phyloP scores from a whole-genome alignment of 2,797 vertebrate genomes.

The Anguilla marmorata region DNA sequence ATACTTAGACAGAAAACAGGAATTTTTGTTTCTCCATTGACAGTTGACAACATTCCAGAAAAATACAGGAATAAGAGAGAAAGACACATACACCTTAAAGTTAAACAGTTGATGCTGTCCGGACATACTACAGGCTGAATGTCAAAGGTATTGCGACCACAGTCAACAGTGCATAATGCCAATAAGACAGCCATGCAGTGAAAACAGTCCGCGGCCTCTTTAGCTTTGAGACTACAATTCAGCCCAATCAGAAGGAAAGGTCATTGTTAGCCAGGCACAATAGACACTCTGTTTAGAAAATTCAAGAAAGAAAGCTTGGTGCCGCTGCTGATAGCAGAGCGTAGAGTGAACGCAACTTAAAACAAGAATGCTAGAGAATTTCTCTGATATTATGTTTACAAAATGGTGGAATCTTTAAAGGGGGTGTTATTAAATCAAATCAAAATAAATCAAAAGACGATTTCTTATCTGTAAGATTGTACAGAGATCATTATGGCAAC shows the following conservation, averaged over 20 bases:
- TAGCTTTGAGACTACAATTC: constrained; percentile 66
- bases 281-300: constrained; percentile 77
- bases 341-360: constrained; percentile 6
- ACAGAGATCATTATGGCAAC: not conserved
- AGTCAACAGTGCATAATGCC: constrained; percentile 35
- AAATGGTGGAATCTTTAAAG: not conserved
- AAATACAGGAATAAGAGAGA: not conserved
- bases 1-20: constrained; percentile 9
- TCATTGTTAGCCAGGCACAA: constrained; percentile 88
- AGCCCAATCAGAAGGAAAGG: constrained; percentile 72
- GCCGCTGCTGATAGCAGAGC: constrained; percentile 47
- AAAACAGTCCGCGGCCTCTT: constrained; percentile 62
- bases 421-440: not conserved
- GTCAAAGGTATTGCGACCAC: not conserved
- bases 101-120: not conserved
- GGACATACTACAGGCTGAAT: not conserved
- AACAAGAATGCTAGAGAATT: constrained; percentile 6
- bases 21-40: constrained; percentile 13
- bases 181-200: constrained; percentile 55
- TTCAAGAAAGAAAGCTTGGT: constrained; percentile 68
- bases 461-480: not conserved
- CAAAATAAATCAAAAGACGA: not conserved
- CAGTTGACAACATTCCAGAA: constrained; percentile 9
- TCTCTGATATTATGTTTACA: constrained; percentile 17
- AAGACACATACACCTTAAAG: not conserved